Conservation (phyloP, 30 jellyfish, hydroid and myxozoan species). For the Kudoa iwatai region DNA sequence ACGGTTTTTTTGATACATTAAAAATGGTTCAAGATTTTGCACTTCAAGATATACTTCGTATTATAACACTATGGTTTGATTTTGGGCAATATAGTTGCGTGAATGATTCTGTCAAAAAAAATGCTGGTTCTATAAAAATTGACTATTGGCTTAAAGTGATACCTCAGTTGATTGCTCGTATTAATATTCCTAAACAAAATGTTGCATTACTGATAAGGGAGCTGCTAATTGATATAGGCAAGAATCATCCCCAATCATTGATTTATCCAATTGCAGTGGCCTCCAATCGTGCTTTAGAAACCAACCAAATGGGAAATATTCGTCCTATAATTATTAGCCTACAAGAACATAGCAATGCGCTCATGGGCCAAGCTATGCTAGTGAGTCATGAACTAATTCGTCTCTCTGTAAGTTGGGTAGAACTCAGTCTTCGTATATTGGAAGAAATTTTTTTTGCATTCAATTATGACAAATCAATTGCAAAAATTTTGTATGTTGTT, state of each 20-base stretch:
- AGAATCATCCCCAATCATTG: conserved; percentile 95
- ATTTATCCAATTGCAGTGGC: conserved; percentile 77
- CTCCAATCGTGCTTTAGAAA: conserved; percentile 31
- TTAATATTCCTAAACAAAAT: conserved; percentile 54
- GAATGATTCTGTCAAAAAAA: conserved; percentile 44
- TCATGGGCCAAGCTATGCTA: conserved; percentile 72
- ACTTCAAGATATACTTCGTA: conserved; percentile 48
- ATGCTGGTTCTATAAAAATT: conserved; percentile 35
- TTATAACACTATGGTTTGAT: conserved; percentile 79
- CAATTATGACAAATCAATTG: conserved; percentile 39
- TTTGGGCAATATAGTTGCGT: conserved; percentile 42
- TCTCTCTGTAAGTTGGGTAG: conserved; percentile 77
- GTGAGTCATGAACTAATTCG: conserved; percentile 48
- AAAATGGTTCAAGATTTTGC: conserved; percentile 32
- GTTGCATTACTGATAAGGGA: conserved; percentile 37
- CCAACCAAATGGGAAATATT: conserved; percentile 38
- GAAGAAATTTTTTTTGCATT: conserved; percentile 68
- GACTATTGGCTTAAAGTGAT: conserved; percentile 93
- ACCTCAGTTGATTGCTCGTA: conserved; percentile 82
- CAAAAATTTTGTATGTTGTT: conserved; percentile 52
- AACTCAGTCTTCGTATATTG: conserved; percentile 47
- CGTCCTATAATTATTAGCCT: conserved; percentile 37
- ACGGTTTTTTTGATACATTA: conserved; percentile 55
- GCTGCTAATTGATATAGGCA: conserved; percentile 59
- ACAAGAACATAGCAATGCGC: conserved; percentile 36